Base-by-base conservation (phyloP, 2,888 invertebrate species). In the Drosophila testacea region DNA sequence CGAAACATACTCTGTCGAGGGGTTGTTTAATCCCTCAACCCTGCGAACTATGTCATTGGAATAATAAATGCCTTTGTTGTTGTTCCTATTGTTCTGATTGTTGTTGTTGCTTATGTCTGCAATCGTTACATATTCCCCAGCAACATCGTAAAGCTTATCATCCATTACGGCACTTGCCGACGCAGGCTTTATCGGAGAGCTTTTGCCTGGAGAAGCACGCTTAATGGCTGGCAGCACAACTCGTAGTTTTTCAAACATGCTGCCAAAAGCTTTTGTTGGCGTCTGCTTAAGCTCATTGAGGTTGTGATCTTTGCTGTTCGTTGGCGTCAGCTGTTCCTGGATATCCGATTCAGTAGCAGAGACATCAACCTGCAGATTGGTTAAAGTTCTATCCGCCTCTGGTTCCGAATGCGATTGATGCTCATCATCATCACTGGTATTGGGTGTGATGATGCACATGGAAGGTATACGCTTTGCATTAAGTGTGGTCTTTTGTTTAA, bases 381-480 rank as follows among this genome's bases (percentile, higher is more conserved):
- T 91, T 36, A 90, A 52, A 1, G 91, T 90, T 22, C 85, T 83
- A 48, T 91, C 81, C 4, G 80, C 83, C 16, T 76, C 77, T 4
- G 41, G 16, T 27, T 73, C 71, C 4, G 54, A 30, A 27, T 64
- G 68, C 0, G 81, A 62, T 56, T 90, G 91, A 51, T 89, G 95
- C 91, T 97, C 97, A 87, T 97, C 97, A n/a, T 86, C 83, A 82
- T 97, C 97, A 73, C 97, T 97, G 70, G 96, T 96, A 0, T 96
- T 95, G 4, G 97, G 97, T 13, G 97, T 97, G 54, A 97, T 97
- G 3, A 97, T 97, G 92, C 97, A 98, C 96, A 98, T 96, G 5
- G 97, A 97, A 1, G 98, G 98, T 89, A 98, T 98, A 80, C 97
- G 94, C 81, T 96, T 96, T 56, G 96, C 96, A 88, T 96, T 97